Evolutionary conservation across 2,797 vertebrate genomes (phyloP), one percentile per base, ranked within the genome.

Genomic region (Enteromius fasciolatus): DNA sequence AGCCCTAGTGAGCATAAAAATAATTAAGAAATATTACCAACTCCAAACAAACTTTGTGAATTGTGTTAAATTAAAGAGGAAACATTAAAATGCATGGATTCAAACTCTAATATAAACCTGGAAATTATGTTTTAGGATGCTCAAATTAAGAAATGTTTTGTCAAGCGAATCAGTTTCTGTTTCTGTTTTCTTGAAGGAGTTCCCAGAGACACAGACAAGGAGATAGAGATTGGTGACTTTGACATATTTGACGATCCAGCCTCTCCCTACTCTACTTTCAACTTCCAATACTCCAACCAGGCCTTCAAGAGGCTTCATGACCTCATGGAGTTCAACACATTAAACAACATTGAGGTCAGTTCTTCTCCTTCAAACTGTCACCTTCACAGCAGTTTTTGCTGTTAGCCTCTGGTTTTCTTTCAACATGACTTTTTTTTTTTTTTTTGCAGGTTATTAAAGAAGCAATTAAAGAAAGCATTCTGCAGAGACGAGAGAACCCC

Each of bases 321-420:
- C 86, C 94, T 99, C 11, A 99, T 99, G 98, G 95, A 99, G 89
- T 99, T 99, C 92, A 99, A 99, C 89, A 98, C 98, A 0, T 95
- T 98, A 78, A 99, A 99, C 92, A 99, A 99, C 89, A 95, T 99
- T n/a, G 95, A 98, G 69, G 98, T 99, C 41, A 77, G 81, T 44
- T 67, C 57, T 20, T n/a, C 18, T 76, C 46, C 54, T 59, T 82
- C 33, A 61, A 81, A 52, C 18, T 44, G 9, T 31, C 70, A 39
- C 33, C n/a, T 33, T 64, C 12, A n/a, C 23, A 3, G 33, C 14
- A 18, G 66, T 41, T 67, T 39, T 67, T 39, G 33, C 10, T n/a
- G 3, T 33, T 31, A 0, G n/a, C 14, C 18, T 81, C 46, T 39
- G 9, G 10, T 33, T n/a, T 68, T 57, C 64, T 28, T 31, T 28